These are phyloP conservation scores for Temnothorax longispinosus DNA, from an alignment of 1,140 invertebrate species.

Conservation along the genomic window DNA sequence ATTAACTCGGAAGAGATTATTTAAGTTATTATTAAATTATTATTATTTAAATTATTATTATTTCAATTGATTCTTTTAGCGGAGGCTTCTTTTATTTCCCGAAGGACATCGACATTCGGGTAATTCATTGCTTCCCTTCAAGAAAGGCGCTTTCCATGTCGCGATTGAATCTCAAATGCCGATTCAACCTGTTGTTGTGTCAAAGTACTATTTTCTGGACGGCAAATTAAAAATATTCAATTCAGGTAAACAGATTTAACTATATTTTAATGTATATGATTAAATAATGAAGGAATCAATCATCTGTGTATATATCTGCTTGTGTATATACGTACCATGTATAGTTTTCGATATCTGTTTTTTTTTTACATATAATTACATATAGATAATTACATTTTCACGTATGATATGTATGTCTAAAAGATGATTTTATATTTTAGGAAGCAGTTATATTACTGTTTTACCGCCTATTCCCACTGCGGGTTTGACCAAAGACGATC, in stretches of 20 bases:
- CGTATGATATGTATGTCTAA: neutral
- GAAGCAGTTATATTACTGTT: slow-evolving; percentile 89
- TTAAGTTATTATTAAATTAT: neutral
- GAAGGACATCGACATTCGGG: slow-evolving; percentile 91
- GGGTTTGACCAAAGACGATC: slow-evolving; percentile 88
- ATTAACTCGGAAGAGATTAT: neutral
- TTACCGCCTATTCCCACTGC: slow-evolving; percentile 90
- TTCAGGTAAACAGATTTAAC: slow-evolving; percentile 86
- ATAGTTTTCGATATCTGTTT: neutral
- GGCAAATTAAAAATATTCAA: slow-evolving; percentile 90
- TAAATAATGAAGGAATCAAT: neutral
- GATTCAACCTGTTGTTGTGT: slow-evolving; percentile 96
- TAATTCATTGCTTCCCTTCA: slow-evolving; percentile 91
- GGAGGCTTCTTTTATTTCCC: slow-evolving; percentile 91
- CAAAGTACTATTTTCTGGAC: slow-evolving; percentile 94
- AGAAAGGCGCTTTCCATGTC: slow-evolving; percentile 97
- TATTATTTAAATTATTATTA: too few relatives aligned
- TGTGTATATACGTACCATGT: neutral
- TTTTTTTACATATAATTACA: neutral
- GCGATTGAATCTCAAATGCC: slow-evolving; percentile 93
- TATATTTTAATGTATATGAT: neutral
- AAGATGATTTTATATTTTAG: slow-evolving; percentile 77
- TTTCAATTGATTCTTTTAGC: slow-evolving; percentile 83
- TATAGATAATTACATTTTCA: neutral
- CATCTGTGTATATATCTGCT: neutral